phyloP scores from a whole-genome alignment of 1,140 invertebrate genomes.

The Tetramorium simillimum region DNA sequence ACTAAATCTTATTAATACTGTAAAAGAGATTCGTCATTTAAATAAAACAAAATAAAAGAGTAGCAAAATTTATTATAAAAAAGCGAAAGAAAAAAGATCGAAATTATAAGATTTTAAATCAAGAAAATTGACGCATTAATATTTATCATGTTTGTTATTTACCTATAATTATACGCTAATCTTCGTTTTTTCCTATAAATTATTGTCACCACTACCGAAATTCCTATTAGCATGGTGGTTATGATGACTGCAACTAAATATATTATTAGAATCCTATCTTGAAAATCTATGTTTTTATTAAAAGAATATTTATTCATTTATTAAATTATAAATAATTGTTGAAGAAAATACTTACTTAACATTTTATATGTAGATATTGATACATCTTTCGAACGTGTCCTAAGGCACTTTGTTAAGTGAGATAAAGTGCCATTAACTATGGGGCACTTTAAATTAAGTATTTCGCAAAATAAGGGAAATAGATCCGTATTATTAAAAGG shows the following conservation, averaged over 20 bases:
- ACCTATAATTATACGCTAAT: constrained; percentile 50
- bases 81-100: background rate
- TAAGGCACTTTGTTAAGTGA: constrained; percentile 77
- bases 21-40: background rate
- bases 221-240: constrained; percentile 40
- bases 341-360: constrained; percentile 60
- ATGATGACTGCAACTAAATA: constrained; percentile 58
- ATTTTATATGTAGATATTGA: constrained; percentile 39
- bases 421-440: constrained; percentile 85
- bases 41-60: background rate
- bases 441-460: constrained; percentile 85
- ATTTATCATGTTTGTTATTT: constrained; percentile 23
- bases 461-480: constrained; percentile 88
- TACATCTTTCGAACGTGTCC: constrained; percentile 45
- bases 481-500: constrained; percentile 89
- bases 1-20: constrained; percentile 20
- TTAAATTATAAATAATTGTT: background rate
- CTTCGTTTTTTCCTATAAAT: constrained; percentile 52
- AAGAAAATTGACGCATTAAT: background rate
- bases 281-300: background rate
- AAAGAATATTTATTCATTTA: background rate
- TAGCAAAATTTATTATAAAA: background rate
- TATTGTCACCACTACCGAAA: constrained; percentile 42
- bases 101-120: background rate
- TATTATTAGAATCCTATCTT: background rate